Base-by-base conservation (phyloP, 2,888 invertebrate genomes). In the Agrochola lychnidis region DNA sequence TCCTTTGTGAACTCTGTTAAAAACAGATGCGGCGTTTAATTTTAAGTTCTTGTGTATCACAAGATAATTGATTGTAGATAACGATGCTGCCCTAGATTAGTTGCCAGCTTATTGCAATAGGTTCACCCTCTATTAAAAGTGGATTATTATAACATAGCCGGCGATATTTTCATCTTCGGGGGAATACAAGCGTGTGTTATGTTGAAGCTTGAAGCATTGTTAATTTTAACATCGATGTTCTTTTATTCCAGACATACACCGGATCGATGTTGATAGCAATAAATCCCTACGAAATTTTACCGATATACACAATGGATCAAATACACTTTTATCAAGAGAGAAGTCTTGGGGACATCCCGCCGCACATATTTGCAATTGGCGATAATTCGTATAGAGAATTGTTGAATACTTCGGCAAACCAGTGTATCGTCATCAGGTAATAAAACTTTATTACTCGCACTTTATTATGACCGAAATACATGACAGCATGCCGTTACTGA, bases 331-430 rank as follows among this genome's bases (percentile, higher is more conserved):
- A 99, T 95, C 97, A 98, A 90, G 98, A 98, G 85, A 97, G 97
- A 88, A 98, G 98, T 92, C 97, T 99, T 75, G 98, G 98, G 5
- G 99, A 99, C 88, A 97, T 98, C 67, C 98, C 99, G 0, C 99
- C 99, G 0, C 99, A 99, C 92, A 99, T 99, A 90, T 99, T 99
- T 94, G 99, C 99, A 19, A 98, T 99, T 77, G 99, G 99, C 16
- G 99, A 99, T 94, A 99, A 98, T 93, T 98, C 99, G 61, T 99
- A 99, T 91, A 97, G 97, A 87, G 98, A 98, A 90, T 98, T 99
- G 97, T 97, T 98, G 91, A 97, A 98, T 6, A 97, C 97, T 71
- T 95, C 97, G 78, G 97, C 97, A 82, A 98, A 99, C 94, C 99
- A 99, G 93, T 99, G 99, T 91, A 98, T 99, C 79, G 99, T 99